A percentile compares a stretch with the other conserved stretches of the same genome.
Evolutionary conservation across 2,113 vertebrate species (phyloP).

Genomic region (Cyprinodon tularosa): DNA sequence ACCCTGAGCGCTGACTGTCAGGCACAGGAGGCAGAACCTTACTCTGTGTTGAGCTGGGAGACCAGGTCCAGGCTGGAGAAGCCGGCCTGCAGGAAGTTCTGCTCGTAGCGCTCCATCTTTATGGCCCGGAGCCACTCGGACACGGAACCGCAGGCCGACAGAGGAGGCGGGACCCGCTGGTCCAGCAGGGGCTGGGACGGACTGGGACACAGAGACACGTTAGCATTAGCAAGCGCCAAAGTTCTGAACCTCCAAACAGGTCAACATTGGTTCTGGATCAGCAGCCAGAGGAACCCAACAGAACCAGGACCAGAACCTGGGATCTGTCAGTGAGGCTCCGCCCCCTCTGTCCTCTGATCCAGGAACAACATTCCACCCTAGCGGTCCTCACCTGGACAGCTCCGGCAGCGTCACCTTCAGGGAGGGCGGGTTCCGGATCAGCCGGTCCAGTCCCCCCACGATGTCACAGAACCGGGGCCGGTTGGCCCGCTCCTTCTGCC

Average conservation of each 20-base stretch:
- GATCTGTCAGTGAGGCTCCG: not conserved
- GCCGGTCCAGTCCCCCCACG: conserved; percentile 85
- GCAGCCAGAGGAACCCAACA: too few relatives aligned
- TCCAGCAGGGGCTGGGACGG: conserved; percentile 67
- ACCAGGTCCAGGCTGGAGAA: conserved; percentile 72
- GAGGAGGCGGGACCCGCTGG: conserved; percentile 59
- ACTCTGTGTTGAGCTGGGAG: conserved; percentile 74
- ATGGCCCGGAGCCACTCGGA: conserved; percentile 75
- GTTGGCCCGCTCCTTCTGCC: conserved; percentile 89
- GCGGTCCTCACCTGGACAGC: conserved; percentile 74
- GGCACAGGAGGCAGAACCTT: not conserved
- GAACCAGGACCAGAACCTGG: too few relatives aligned
- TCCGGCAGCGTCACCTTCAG: conserved; percentile 82
- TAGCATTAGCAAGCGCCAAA: too few relatives aligned
- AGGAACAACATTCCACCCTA: too few relatives aligned
- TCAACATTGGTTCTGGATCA: too few relatives aligned
- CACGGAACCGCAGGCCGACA: conserved; percentile 66
- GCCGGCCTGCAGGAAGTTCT: conserved; percentile 73
- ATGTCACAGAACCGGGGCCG: conserved; percentile 85
- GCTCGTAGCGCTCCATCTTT: conserved; percentile 80
- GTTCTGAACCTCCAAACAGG: too few relatives aligned
- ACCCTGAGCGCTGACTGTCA: not conserved
- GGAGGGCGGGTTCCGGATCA: conserved; percentile 89
- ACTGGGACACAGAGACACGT: conserved; percentile 18
- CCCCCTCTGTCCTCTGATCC: not conserved